Evolutionary conservation across 2,113 vertebrate species (phyloP).

Genomic region (Esox niger): DNA sequence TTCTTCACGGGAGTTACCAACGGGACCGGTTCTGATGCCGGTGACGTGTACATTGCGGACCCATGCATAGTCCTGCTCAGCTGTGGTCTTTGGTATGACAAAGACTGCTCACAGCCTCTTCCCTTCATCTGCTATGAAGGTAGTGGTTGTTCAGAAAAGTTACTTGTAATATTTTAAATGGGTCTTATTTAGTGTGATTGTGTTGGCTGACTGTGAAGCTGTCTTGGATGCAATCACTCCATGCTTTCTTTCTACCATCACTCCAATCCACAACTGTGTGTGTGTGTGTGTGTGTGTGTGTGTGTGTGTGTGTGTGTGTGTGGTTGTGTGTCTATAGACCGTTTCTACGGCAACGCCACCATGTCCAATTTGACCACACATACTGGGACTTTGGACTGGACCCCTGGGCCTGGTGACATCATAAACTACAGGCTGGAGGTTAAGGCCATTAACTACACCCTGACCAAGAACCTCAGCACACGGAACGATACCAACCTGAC

Average conservation of each 20-base stretch:
- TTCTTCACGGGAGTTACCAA: neutral
- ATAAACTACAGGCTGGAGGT: constrained; percentile 36
- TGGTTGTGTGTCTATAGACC: too few species aligned
- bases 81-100: constrained; percentile 67
- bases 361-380: constrained; percentile 6
- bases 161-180: neutral
- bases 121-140: constrained; percentile 72
- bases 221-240: neutral
- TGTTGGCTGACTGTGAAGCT: neutral
- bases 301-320: too few species aligned
- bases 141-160: constrained; percentile 24
- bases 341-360: neutral
- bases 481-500: constrained; percentile 14
- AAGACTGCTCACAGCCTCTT: constrained; percentile 39
- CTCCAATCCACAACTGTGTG: neutral
- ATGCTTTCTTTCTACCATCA: neutral
- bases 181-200: neutral
- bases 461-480: fast-evolving
- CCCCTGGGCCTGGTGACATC: constrained; percentile 3
- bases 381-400: constrained; percentile 35
- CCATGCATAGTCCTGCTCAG: constrained; percentile 59
- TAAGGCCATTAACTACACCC: fast-evolving
- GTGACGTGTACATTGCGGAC: constrained; percentile 48
- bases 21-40: neutral
- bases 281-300: too few species aligned